These are phyloP conservation scores for Dinocampus coccinellae DNA, from an alignment of 2,888 invertebrate genomes.

Conservation along the genomic window DNA sequence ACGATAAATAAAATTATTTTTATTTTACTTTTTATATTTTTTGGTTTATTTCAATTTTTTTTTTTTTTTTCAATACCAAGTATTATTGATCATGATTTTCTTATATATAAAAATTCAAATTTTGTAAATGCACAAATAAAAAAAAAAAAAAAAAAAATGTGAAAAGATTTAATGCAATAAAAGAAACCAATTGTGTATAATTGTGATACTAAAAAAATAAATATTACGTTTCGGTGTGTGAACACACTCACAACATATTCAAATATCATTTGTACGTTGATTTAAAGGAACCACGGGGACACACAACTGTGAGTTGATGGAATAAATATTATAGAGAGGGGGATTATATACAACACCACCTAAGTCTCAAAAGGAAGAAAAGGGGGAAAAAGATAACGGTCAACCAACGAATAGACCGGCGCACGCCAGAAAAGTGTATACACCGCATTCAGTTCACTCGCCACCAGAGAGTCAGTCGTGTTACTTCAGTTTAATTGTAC, in stretches of 20 bases:
- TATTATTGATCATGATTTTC: too few species aligned
- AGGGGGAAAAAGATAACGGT: constrained; percentile 38
- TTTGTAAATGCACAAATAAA: too few species aligned
- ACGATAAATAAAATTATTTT: background rate
- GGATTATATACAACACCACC: background rate
- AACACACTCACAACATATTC: background rate
- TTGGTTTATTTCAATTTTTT: background rate
- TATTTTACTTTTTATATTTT: background rate
- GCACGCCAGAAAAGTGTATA: constrained; percentile 10
- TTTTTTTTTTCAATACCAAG: too few species aligned
- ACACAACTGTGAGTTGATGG: constrained; percentile 2
- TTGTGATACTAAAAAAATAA: too few species aligned
- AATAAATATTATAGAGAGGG: constrained; percentile 4
- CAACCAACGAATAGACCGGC: constrained; percentile 30
- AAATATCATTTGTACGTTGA: too few species aligned
- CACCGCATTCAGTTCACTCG: constrained; percentile 3
- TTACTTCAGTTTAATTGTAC: constrained; percentile 25
- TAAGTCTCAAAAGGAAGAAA: constrained; percentile 23
- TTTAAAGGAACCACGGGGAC: background rate
- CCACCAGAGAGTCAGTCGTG: constrained; percentile 23
- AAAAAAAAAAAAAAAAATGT: too few species aligned
- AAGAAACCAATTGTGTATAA: too few species aligned
- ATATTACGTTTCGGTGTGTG: background rate
- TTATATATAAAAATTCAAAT: too few species aligned
- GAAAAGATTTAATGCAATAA: background rate